Evolutionary conservation across 2,113 vertebrate genomes (phyloP).

Genomic region (Notarius lentiginosus): DNA sequence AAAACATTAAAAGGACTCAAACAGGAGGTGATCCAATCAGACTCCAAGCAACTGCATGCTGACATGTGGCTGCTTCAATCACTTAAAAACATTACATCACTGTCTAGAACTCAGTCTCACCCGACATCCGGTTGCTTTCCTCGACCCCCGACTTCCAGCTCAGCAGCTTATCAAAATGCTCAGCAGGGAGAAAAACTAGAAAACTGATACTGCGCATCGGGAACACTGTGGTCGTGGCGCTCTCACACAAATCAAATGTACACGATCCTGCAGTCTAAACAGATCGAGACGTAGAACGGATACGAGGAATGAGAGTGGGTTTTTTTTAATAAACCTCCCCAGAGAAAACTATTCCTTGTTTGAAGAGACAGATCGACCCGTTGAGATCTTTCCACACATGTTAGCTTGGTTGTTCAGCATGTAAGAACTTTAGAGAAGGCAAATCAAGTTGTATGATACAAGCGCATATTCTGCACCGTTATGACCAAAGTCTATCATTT

Average conservation of each 20-base stretch:
- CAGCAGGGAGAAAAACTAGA: not conserved
- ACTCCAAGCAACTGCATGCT: not conserved
- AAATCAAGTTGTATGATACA: not conserved
- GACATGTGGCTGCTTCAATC: constrained; percentile 26
- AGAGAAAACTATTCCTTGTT: not conserved
- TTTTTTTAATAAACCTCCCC: not conserved
- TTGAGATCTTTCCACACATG: not conserved
- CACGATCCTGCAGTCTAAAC: not conserved
- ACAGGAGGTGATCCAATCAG: not conserved
- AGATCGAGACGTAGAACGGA: too few relatives aligned
- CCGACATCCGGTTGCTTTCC: constrained; percentile 38
- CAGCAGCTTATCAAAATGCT: constrained; percentile 32
- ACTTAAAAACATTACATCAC: constrained; percentile 63
- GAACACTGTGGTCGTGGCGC: not conserved
- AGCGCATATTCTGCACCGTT: not conserved
- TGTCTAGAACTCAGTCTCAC: constrained; percentile 53
- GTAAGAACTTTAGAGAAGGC: not conserved
- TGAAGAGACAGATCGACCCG: not conserved
- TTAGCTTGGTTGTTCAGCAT: not conserved
- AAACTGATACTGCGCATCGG: constrained; percentile 5
- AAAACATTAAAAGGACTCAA: not conserved
- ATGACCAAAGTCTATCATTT: not conserved
- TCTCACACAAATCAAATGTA: not conserved
- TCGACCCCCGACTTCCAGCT: constrained; percentile 24
- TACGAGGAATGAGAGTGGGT: too few relatives aligned